Percentiles rank a stretch among this genome's conserved stretches.
Conservation (phyloP, 2,888 invertebrate genomes). For the Pollenia labialis region DNA sequence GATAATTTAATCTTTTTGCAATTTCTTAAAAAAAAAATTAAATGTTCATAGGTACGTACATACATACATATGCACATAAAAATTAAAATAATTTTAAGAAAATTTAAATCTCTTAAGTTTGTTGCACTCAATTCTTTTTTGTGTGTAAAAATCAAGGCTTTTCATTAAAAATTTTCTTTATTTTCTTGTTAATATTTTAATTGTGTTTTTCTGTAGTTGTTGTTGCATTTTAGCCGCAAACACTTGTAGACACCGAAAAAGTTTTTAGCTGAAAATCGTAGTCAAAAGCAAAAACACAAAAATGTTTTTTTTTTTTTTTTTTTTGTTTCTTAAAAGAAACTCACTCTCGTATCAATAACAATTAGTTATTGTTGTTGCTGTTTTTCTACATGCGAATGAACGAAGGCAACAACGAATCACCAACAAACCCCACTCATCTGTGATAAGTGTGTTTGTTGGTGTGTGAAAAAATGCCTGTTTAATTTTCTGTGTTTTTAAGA, state of each 20-base stretch:
- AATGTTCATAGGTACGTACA: background rate
- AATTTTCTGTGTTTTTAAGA: slow-evolving; percentile 11
- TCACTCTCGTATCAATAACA: slow-evolving; percentile 59
- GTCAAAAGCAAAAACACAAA: slow-evolving; percentile 31
- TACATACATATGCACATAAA: background rate
- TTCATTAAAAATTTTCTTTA: slow-evolving; percentile 29
- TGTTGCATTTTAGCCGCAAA: slow-evolving; percentile 52
- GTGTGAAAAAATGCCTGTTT: slow-evolving; percentile 41
- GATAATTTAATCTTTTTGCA: slow-evolving; percentile 28
- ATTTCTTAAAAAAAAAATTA: slow-evolving; percentile 9
- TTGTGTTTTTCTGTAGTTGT: slow-evolving; percentile 19
- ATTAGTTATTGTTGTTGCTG: slow-evolving; percentile 20
- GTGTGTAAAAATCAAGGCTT: slow-evolving; percentile 45
- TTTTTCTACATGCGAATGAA: slow-evolving; percentile 32
- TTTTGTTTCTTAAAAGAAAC: slow-evolving; percentile 39
- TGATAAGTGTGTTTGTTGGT: background rate
- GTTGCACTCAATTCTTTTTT: slow-evolving; percentile 2
- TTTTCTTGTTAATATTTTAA: slow-evolving; percentile 31
- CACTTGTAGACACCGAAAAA: slow-evolving; percentile 66
- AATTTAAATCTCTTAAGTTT: slow-evolving; percentile 11
- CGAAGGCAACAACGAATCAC: slow-evolving; percentile 39
- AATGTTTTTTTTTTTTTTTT: background rate
- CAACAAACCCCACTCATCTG: slow-evolving; percentile 53
- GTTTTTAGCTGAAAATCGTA: slow-evolving; percentile 61
- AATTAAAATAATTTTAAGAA: slow-evolving; percentile 28